Conservation (phyloP, 2,113 vertebrate species). For the Clarias macrocephalus region DNA sequence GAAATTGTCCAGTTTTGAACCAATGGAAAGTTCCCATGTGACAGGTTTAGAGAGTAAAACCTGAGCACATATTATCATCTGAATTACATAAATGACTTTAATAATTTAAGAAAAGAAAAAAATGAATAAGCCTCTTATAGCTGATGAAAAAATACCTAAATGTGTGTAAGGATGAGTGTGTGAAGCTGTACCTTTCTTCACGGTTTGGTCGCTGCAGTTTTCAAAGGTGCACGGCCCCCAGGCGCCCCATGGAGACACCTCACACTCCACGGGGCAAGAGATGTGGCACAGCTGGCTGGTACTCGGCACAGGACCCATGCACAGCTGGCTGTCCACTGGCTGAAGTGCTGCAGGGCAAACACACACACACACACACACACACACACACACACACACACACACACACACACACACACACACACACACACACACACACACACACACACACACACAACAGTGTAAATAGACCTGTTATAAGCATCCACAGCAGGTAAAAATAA, state of each 20-base stretch:
- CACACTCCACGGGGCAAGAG: constrained; percentile 88
- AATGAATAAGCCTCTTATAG: too few species aligned
- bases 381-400: constrained; percentile 26
- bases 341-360: constrained; percentile 76
- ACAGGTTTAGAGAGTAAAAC: too few species aligned
- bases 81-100: too few species aligned
- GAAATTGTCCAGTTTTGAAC: too few species aligned
- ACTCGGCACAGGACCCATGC: constrained; percentile 78
- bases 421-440: constrained; percentile 26
- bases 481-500: background rate
- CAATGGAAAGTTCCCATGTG: too few species aligned
- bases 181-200: constrained; percentile 84
- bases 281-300: constrained; percentile 92
- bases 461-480: background rate
- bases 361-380: constrained; percentile 27
- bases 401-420: constrained; percentile 29
- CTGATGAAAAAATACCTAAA: too few species aligned
- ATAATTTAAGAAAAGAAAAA: too few species aligned
- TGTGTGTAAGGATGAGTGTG: background rate
- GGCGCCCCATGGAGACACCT: constrained; percentile 89
- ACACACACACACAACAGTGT: constrained; percentile 1
- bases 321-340: constrained; percentile 83
- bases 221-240: constrained; percentile 98
- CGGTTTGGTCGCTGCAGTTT: constrained; percentile 87
- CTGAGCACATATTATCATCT: too few species aligned